A percentile compares a stretch with the other conserved stretches of the same genome.
phyloP scores from a whole-genome alignment of 2,888 invertebrate genomes.

The Mellilla xanthometata region DNA sequence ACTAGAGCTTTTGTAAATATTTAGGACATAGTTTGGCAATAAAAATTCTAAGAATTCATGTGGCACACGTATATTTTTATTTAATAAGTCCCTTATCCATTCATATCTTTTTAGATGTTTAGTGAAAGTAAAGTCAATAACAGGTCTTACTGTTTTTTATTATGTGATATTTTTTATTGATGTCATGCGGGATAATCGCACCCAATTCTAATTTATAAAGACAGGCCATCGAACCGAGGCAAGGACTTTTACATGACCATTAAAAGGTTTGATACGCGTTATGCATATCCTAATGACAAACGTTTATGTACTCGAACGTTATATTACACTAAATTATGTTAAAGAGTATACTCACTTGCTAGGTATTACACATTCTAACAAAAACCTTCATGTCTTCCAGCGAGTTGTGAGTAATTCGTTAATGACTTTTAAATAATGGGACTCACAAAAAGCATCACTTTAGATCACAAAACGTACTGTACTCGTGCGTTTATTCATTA shows the following conservation, averaged over 20 bases:
- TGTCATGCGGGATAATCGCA: constrained; percentile 17
- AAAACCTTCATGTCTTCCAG: neutral
- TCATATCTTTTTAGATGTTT: too few species aligned
- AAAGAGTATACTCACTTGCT: too few species aligned
- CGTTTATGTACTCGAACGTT: neutral
- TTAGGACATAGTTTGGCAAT: too few species aligned
- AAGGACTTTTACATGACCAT: constrained; percentile 29
- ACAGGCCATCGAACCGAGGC: constrained; percentile 27
- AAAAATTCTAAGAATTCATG: too few species aligned
- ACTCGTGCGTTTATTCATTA: constrained; percentile 34
- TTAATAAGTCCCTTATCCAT: too few species aligned
- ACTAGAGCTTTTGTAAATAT: too few species aligned
- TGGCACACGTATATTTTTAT: too few species aligned
- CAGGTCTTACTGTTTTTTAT: too few species aligned
- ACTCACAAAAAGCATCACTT: constrained; percentile 25
- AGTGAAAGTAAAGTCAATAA: too few species aligned
- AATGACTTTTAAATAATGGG: constrained; percentile 19
- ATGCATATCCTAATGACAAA: constrained; percentile 15
- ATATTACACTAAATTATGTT: too few species aligned
- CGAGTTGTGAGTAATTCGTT: constrained; percentile 7
- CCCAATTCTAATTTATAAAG: constrained; percentile 19
- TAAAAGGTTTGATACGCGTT: constrained; percentile 22
- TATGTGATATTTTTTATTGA: too few species aligned
- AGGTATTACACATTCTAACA: too few species aligned
- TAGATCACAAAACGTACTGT: constrained; percentile 35